Evolutionary conservation across 2,888 invertebrate genomes (phyloP), one percentile per base, ranked within the genome.

Genomic region (Parnassius glacialis): DNA sequence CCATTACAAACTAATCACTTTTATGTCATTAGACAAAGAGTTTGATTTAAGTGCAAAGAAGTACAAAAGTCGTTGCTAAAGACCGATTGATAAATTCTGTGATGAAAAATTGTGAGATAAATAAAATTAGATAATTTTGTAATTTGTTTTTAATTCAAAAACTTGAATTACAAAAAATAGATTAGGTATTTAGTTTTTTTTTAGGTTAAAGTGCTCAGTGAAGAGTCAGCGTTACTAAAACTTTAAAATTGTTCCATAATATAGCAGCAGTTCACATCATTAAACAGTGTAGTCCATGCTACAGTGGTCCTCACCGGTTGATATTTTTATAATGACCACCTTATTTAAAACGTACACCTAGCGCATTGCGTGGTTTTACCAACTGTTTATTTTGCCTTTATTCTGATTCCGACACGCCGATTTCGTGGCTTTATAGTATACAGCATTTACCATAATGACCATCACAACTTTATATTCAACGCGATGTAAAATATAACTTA

Each of bases 401-500:
- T 87, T 83, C 79, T 84, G 80, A 87, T 88, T 88, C 90, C 84
- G 87, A 87, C 85, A 88, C 85, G 84, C 80, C 87, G 90, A 89
- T 90, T 90, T 90, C 81, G 90, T 90, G 90, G 90, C 88, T 90
- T 87, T 84, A 83, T 85, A 86, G 80, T 85, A 88, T 84, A 87
- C 84, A 76, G 84, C 82, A 81, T 87, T 87, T 85, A 89, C 85
- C 84, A 87, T 91, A 91, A 90, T 90, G 90, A 90, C 89, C 84
- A 84, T 81, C 84, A 84, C 83, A 86, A 86, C 84, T 81, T 84
- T 81, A 77, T 80, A 74, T 67, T 65, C 61, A 57, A 59, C 41
- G 54, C 69, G 70, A 56, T 62, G 67, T 54, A 81, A 87, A 84
- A 75, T 72, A 67, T 65, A 67, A 69, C 84, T 76, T 81, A 82